phyloP scores from a whole-genome alignment of 2,113 vertebrate genomes.

The Morone saxatilis region DNA sequence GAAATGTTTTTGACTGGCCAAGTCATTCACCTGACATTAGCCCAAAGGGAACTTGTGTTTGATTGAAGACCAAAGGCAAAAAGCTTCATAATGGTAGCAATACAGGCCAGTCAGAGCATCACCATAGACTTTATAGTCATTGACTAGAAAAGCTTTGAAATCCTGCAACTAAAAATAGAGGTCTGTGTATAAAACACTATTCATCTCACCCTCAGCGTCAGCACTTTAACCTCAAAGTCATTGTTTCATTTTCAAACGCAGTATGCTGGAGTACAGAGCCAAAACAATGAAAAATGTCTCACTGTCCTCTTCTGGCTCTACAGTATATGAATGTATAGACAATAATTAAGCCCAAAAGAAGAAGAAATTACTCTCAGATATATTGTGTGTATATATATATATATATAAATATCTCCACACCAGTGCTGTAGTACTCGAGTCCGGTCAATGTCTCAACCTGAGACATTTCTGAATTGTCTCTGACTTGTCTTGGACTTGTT shows the following conservation, averaged over 20 bases:
- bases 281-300: constrained; percentile 14
- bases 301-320: neutral
- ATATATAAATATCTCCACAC: neutral
- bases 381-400: neutral
- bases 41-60: neutral
- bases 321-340: neutral
- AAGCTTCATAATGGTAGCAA: neutral
- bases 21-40: neutral
- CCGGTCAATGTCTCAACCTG: too few relatives aligned
- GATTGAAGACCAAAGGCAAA: neutral
- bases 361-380: neutral
- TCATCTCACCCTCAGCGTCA: constrained; percentile 14
- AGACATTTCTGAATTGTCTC: too few relatives aligned
- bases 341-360: neutral
- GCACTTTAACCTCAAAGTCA: constrained; percentile 2
- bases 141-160: neutral
- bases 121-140: neutral
- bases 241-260: neutral
- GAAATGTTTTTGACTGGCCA: neutral
- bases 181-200: neutral
- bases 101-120: neutral
- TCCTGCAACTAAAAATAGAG: neutral
- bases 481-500: too few relatives aligned
- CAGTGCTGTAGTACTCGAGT: too few relatives aligned
- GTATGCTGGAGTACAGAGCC: neutral